Base-by-base conservation (phyloP, 2,113 vertebrate genomes). In the Lucifuga dentata region DNA sequence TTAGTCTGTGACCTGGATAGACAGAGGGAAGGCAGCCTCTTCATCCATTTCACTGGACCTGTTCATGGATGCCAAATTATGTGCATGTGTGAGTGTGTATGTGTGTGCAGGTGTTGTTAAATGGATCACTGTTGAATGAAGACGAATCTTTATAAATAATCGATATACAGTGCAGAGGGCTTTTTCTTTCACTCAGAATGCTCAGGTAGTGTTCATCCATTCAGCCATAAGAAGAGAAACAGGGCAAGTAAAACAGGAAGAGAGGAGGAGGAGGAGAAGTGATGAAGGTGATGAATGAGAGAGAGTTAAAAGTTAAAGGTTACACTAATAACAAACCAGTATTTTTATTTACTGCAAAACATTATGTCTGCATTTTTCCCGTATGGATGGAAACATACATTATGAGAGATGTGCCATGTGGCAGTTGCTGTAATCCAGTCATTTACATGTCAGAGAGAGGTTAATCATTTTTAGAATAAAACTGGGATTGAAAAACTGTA, bases 1-100 rank as follows among this genome's bases (percentile, higher is more conserved):
- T 73, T 80, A 80, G 73, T 67, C 40, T 64, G 59, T 84, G 78
- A 88, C 80, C 86, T 63, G 21, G 33, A 63, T 39, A 80, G 39
- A n/a, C 57, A 10, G 38, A 13, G 11, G 50, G 41, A 57, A 62
- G 66, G 60, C 49, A 44, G 46, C n/a, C 63, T 76, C 49, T 76
- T 73, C 71, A 62, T 83, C 57, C 61, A 67, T 50, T 81, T 69
- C 62, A 46, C 59, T 45, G 52, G 62, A 77, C 39, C 46, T 45
- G 62, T 68, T 78, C 73, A 75, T 45, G 69, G 67, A 51, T 80
- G 78, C 52, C 57, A 46, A 51, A 44, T 45, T 33, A 44, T 51
- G 26, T 32, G 48, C 66, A 48, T 72, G 33, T 53, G 61, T 63
- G 19, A 57, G 35, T 63, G 55, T 46, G 49, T 33, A 10, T 33